A percentile compares a stretch with the other conserved stretches of the same genome.
phyloP scores from a whole-genome alignment of 2,888 invertebrate species.

The Ypsolopha sequella region DNA sequence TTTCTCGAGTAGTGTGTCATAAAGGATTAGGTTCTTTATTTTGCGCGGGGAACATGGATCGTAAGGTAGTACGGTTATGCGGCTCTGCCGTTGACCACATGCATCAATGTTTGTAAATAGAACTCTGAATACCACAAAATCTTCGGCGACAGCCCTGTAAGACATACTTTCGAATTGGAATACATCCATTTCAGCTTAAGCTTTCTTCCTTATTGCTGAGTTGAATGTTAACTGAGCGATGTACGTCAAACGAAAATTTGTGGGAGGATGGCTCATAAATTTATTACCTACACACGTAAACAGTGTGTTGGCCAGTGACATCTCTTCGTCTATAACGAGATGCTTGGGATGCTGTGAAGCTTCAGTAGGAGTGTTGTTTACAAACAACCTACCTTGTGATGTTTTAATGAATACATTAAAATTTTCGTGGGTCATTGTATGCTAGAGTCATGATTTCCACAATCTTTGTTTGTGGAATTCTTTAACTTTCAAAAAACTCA shows the following conservation, averaged over 20 bases:
- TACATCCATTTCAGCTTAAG: not conserved
- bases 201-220: conserved; percentile 1
- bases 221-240: not conserved
- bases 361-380: conserved; percentile 41
- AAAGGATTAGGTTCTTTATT: conserved; percentile 30
- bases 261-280: conserved; percentile 7
- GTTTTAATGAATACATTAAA: not conserved
- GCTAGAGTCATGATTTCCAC: too few species aligned
- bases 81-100: conserved; percentile 69
- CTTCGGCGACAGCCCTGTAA: not conserved
- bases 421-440: not conserved
- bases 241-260: not conserved
- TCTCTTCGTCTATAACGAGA: conserved; percentile 30
- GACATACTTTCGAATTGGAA: not conserved
- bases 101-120: conserved; percentile 71
- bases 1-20: conserved; percentile 14
- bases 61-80: conserved; percentile 62
- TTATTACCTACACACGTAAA: conserved; percentile 1
- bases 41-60: conserved; percentile 47
- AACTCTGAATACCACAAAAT: conserved; percentile 19
- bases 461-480: not conserved
- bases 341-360: conserved; percentile 27
- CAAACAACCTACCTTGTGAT: conserved; percentile 29
- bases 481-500: not conserved
- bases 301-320: conserved; percentile 34